Conservation (phyloP, 2,113 vertebrate species). For the Mastomys coucha region DNA sequence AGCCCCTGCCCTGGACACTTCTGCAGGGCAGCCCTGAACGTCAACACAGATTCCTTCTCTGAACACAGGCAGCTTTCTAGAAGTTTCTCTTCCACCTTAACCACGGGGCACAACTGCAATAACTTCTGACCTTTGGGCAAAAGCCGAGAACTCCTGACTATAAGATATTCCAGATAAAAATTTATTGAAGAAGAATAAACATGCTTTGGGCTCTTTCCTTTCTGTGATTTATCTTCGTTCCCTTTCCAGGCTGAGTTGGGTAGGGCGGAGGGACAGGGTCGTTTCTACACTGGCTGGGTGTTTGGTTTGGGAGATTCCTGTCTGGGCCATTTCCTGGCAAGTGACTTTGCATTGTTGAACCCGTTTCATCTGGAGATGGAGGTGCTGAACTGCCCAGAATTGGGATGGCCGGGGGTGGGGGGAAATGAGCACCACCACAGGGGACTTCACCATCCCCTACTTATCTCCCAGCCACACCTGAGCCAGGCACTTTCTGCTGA, state of each 20-base stretch:
- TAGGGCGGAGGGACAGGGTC: neutral
- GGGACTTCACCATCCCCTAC: no score
- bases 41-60: conserved; percentile 34
- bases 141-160: conserved; percentile 84
- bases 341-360: neutral
- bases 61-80: conserved; percentile 85
- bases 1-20: neutral
- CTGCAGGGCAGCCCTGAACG: neutral
- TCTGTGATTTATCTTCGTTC: neutral
- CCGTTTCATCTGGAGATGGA: neutral
- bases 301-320: neutral
- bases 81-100: conserved; percentile 80
- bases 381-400: neutral
- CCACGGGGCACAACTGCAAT: conserved; percentile 85
- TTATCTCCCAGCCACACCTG: fast-evolving
- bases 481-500: neutral
- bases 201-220: conserved; percentile 80
- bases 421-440: no score
- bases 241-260: neutral
- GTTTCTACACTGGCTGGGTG: neutral
- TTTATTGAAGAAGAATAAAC: conserved; percentile 88
- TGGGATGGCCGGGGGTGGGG: no score
- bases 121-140: conserved; percentile 86
- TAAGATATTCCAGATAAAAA: conserved; percentile 85
- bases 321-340: neutral